Percentiles rank a stretch among this genome's conserved stretches.
Evolutionary conservation across 2,888 invertebrate genomes (phyloP).

Genomic region (Limnephilus lunatus): DNA sequence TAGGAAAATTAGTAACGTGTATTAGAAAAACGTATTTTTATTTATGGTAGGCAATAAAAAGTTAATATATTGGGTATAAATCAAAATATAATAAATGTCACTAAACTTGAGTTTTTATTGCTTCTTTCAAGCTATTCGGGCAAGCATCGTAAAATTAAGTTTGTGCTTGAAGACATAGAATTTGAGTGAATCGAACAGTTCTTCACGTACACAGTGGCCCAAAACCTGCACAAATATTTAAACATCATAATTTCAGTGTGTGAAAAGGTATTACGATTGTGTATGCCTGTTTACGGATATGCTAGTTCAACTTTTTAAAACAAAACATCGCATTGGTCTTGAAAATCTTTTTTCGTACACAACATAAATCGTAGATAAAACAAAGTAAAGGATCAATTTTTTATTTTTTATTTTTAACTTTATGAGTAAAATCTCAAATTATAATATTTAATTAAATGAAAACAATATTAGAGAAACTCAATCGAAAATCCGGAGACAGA

Average conservation of each 20-base stretch:
- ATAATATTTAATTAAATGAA: too few species aligned
- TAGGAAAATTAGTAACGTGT: not conserved
- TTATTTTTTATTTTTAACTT: too few species aligned
- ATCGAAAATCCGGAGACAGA: too few species aligned
- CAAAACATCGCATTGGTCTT: not conserved
- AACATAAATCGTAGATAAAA: not conserved
- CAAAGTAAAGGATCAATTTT: not conserved
- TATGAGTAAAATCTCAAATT: too few species aligned
- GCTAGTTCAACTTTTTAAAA: not conserved
- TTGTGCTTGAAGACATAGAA: constrained; percentile 27
- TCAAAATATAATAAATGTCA: constrained; percentile 23
- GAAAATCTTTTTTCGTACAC: not conserved
- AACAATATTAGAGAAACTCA: too few species aligned
- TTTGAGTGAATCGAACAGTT: not conserved
- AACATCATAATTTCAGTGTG: not conserved
- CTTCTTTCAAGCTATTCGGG: constrained; percentile 2
- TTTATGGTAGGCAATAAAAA: not conserved
- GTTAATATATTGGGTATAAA: not conserved
- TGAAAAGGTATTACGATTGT: not conserved
- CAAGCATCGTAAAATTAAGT: not conserved
- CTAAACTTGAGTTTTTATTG: constrained; percentile 3
- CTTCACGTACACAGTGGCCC: not conserved
- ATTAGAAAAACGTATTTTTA: not conserved
- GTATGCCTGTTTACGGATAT: not conserved
- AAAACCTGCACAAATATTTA: not conserved